A percentile compares a stretch with the other conserved stretches of the same genome.
Conservation (phyloP, 2,888 invertebrate genomes). For the Molanna angustata region DNA sequence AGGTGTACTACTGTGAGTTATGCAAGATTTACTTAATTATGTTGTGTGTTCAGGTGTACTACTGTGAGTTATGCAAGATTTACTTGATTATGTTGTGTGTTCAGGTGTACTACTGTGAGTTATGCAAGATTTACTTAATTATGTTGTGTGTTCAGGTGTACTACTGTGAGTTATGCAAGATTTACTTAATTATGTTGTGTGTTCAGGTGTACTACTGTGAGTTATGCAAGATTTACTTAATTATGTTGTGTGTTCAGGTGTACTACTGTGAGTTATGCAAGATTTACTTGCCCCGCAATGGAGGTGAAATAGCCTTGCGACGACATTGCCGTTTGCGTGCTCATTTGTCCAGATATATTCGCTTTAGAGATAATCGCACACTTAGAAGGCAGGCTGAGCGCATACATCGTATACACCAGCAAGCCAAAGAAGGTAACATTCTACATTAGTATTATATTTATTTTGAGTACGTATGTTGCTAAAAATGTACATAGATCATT, state of each 20-base stretch:
- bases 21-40: too few relatives aligned
- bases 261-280: constrained; percentile 79
- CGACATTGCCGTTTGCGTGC: constrained; percentile 73
- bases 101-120: too few relatives aligned
- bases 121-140: too few relatives aligned
- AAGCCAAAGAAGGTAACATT: constrained; percentile 34
- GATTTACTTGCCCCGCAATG: constrained; percentile 64
- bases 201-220: constrained; percentile 53
- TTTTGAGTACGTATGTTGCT: too few relatives aligned
- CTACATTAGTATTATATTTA: too few relatives aligned
- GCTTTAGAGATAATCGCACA: constrained; percentile 74
- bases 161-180: too few relatives aligned
- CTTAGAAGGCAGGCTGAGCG: constrained; percentile 69
- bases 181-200: constrained; percentile 3
- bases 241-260: constrained; percentile 39
- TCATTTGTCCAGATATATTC: constrained; percentile 74
- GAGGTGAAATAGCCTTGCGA: constrained; percentile 60
- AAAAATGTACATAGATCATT: too few relatives aligned
- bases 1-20: too few relatives aligned
- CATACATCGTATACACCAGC: constrained; percentile 60
- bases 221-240: background rate
- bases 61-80: too few relatives aligned
- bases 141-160: too few relatives aligned
- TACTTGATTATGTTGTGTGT: too few relatives aligned
- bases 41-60: too few relatives aligned